phyloP scores from a whole-genome alignment of 2,113 vertebrate genomes.

The Egretta garzetta region DNA sequence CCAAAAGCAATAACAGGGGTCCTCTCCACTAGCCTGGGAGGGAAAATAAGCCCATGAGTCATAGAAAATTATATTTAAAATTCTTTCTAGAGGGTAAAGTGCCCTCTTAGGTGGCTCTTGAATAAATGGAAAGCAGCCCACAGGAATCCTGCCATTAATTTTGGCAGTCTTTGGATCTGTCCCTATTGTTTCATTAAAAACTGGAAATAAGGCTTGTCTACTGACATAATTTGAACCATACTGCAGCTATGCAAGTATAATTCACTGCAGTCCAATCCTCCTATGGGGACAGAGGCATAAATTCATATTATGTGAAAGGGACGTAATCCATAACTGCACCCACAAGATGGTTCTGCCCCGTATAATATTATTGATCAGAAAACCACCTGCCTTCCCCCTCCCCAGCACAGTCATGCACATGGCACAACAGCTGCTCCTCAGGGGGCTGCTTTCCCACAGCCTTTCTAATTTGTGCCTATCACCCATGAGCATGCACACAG shows the following conservation, averaged over 20 bases:
- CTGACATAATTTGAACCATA: conserved; percentile 55
- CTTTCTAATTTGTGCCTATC: conserved; percentile 49
- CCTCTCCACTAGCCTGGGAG: background rate
- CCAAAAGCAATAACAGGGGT: background rate
- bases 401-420: background rate
- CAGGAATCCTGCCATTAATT: background rate
- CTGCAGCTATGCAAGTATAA: conserved; percentile 28
- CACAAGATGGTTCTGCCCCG: background rate
- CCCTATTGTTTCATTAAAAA: conserved; percentile 50
- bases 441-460: conserved; percentile 55
- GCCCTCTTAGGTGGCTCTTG: conserved; percentile 19
- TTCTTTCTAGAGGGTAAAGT: conserved; percentile 15
- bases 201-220: conserved; percentile 42
- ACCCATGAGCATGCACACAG: conserved; percentile 38
- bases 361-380: conserved; percentile 39
- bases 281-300: conserved; percentile 33
- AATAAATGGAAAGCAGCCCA: conserved; percentile 22
- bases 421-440: conserved; percentile 27
- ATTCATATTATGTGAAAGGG: conserved; percentile 26
- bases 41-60: background rate
- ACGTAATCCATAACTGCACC: conserved; percentile 16
- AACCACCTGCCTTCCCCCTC: conserved; percentile 47
- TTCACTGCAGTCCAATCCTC: background rate
- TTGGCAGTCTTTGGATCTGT: conserved; percentile 10
- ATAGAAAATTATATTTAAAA: background rate